phyloP scores from a whole-genome alignment of 2,888 invertebrate species.

The Noctua comes region DNA sequence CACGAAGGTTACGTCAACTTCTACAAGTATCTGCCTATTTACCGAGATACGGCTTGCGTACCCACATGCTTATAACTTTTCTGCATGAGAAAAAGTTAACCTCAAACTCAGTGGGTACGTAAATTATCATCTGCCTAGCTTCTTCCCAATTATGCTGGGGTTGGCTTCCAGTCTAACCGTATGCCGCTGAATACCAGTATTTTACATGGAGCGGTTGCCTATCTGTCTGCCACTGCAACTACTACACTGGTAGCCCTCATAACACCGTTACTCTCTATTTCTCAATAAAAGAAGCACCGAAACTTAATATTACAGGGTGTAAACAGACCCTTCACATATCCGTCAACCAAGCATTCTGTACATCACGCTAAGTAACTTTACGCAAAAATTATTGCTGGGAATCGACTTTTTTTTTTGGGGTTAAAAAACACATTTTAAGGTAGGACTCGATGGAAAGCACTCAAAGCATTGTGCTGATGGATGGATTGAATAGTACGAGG shows the following conservation, averaged over 20 bases:
- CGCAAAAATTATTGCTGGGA: too few relatives aligned
- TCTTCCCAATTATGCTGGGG: not conserved
- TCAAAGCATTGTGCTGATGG: too few relatives aligned
- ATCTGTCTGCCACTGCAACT: too few relatives aligned
- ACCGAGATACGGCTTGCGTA: conserved; percentile 13
- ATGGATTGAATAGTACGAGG: too few relatives aligned
- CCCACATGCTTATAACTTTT: not conserved
- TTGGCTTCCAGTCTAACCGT: not conserved
- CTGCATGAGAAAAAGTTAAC: not conserved
- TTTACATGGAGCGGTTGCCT: not conserved
- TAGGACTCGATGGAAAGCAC: too few relatives aligned
- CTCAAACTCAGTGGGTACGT: not conserved
- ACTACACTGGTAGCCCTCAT: too few relatives aligned
- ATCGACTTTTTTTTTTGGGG: too few relatives aligned
- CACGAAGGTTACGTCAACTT: conserved; percentile 1
- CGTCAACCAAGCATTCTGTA: too few relatives aligned
- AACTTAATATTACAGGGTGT: too few relatives aligned
- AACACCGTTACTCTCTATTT: not conserved
- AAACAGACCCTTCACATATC: too few relatives aligned
- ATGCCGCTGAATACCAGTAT: not conserved
- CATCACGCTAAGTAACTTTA: too few relatives aligned
- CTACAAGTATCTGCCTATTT: conserved; percentile 13
- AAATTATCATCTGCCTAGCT: not conserved
- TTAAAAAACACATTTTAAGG: too few relatives aligned
- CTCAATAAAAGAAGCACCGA: not conserved